Evolutionary conservation across 2,888 invertebrate species (phyloP).

Genomic region (Thysanoteuthis rhombus): DNA sequence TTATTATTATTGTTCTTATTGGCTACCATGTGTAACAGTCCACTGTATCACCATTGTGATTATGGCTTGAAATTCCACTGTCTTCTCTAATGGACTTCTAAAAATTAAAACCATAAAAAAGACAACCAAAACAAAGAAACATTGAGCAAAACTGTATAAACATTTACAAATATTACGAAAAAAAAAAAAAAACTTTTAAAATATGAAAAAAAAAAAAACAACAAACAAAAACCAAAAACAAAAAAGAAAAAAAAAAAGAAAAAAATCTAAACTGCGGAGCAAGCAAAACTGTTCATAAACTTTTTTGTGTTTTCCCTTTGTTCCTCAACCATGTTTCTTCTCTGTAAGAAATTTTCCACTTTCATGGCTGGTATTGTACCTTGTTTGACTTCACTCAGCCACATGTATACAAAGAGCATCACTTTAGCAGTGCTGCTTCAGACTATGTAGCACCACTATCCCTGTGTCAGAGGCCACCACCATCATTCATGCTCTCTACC

Average conservation of each 20-base stretch:
- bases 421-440: background rate
- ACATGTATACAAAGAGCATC: constrained; percentile 12
- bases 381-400: constrained; percentile 12
- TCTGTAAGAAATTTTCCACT: background rate
- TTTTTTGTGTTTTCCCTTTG: background rate
- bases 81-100: background rate
- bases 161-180: background rate
- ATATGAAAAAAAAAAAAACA: background rate
- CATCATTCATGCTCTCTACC: background rate
- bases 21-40: constrained; percentile 20
- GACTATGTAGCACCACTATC: background rate
- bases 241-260: background rate
- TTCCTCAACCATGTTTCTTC: background rate
- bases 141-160: background rate
- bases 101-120: constrained; percentile 12
- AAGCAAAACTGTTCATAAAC: constrained; percentile 1
- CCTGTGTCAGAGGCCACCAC: background rate
- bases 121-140: background rate
- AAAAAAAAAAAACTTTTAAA: background rate
- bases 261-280: background rate
- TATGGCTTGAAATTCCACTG: constrained; percentile 21
- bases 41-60: constrained; percentile 21
- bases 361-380: background rate
- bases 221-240: background rate
- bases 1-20: background rate